Evolutionary conservation across 2,113 vertebrate genomes (phyloP), one percentile per base, ranked within the genome.

Genomic region (Upupa epops): DNA sequence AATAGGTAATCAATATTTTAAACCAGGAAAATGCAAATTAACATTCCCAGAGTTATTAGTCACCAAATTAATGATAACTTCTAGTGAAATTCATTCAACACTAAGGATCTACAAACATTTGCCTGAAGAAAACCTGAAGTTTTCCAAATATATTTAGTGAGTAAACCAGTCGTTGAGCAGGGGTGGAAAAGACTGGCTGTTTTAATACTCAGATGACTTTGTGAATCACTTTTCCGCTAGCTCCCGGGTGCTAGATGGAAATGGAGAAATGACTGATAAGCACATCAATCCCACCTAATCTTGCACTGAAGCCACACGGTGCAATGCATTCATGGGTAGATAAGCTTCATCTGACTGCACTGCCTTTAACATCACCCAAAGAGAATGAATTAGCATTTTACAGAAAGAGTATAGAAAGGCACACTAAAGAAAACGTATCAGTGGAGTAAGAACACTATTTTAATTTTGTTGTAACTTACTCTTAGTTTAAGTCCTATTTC

Each of bases 331-430:
- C 88, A 51, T 0, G 0, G 52, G 49, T 74, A 91, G 70, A 82
- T 75, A 82, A 86, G 58, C 66, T 65, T 55, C 61, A 58, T n/a
- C 80, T 79, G 81, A 25, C 84, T 80, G 74, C 24, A 46, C 48
- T 76, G 63, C 65, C 69, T 78, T 64, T 64, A 89, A 70, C 61
- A 59, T 60, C 68, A 74, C 40, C 84, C 64, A 89, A 64, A 59
- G 68, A 82, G 89, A 95, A 51, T 83, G 78, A 95, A 89, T 89
- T 90, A 96, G 90, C 84, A 74, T 93, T 89, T 93, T 85, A 73
- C 78, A 82, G 82, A 89, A 94, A 28, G 83, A 24, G 21, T 36
- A 66, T 15, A 45, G 83, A 83, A 92, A 90, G 49, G 34, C 63
- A 73, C 26, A 79, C 32, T 85, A 78, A 90, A 74, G 54, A 58